A percentile compares a stretch with the other conserved stretches of the same genome.
Evolutionary conservation across 2,888 invertebrate species (phyloP).

Genomic region (Tenthredo mesomela): DNA sequence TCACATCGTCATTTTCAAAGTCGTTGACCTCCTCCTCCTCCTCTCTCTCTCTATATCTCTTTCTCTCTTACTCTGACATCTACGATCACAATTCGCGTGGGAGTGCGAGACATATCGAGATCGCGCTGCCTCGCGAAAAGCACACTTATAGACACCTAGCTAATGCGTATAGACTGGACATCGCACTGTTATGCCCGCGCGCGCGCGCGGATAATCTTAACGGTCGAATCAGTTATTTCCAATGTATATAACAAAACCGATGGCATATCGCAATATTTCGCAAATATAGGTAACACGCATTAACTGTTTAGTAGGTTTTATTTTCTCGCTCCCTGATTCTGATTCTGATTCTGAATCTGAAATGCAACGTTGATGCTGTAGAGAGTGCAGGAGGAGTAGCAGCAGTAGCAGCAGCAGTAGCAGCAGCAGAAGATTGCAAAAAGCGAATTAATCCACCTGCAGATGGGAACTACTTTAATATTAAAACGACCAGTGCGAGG

Average conservation of each 20-base stretch:
- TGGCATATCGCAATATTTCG: not conserved
- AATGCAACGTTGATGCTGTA: not conserved
- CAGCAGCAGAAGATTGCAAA: slow-evolving; percentile 18
- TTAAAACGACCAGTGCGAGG: slow-evolving; percentile 30
- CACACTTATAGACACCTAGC: not conserved
- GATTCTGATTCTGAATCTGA: not conserved
- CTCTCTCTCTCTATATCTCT: not conserved
- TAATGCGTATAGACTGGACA: not conserved
- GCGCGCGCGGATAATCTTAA: not conserved
- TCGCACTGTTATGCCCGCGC: not conserved
- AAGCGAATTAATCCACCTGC: slow-evolving; percentile 45
- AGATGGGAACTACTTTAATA: slow-evolving; percentile 36
- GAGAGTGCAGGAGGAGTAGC: not conserved
- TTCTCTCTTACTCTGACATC: not conserved
- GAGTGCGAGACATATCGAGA: slow-evolving; percentile 51
- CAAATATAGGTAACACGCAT: not conserved
- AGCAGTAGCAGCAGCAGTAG: not conserved
- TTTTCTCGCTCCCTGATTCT: too few relatives aligned
- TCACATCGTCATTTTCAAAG: slow-evolving; percentile 13
- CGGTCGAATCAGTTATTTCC: slow-evolving; percentile 43
- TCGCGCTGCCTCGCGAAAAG: slow-evolving; percentile 42
- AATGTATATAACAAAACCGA: slow-evolving; percentile 20
- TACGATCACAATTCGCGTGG: slow-evolving; percentile 10
- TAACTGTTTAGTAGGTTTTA: too few relatives aligned
- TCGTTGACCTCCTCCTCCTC: slow-evolving; percentile 17